These are phyloP conservation scores for Conops quadrifasciatus DNA, from an alignment of 2,888 invertebrate species.

Conservation along the genomic window DNA sequence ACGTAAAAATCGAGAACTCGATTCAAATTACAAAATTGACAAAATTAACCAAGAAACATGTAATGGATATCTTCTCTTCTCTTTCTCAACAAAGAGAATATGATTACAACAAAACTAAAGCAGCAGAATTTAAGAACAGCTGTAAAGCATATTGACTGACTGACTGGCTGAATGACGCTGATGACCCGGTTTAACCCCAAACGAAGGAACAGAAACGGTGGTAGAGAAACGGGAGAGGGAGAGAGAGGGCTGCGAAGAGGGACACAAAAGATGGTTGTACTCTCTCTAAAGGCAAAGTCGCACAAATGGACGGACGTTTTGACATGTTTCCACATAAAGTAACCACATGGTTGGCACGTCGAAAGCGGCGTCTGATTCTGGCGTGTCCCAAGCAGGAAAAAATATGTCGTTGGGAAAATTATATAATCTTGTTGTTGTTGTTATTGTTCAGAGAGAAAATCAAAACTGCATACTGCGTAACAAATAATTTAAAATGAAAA, in stretches of 20 bases:
- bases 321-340: slow-evolving; percentile 8
- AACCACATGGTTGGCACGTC: slow-evolving; percentile 17
- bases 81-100: neutral
- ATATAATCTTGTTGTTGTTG: too few species aligned
- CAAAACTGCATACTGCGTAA: too few species aligned
- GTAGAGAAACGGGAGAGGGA: neutral
- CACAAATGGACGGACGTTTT: neutral
- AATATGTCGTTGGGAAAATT: too few species aligned
- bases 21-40: too few species aligned
- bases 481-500: too few species aligned
- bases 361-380: neutral
- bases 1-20: too few species aligned
- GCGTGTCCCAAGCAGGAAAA: too few species aligned
- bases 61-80: too few species aligned
- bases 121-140: neutral
- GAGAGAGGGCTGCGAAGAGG: neutral
- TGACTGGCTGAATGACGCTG: neutral
- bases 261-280: neutral
- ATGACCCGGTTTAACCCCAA: neutral
- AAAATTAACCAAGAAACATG: too few species aligned
- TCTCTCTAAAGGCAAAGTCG: neutral
- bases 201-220: neutral
- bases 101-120: neutral
- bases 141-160: neutral
- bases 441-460: too few species aligned